phyloP scores from a whole-genome alignment of 2,113 vertebrate species.

The Thalassarche chlororhynchos region DNA sequence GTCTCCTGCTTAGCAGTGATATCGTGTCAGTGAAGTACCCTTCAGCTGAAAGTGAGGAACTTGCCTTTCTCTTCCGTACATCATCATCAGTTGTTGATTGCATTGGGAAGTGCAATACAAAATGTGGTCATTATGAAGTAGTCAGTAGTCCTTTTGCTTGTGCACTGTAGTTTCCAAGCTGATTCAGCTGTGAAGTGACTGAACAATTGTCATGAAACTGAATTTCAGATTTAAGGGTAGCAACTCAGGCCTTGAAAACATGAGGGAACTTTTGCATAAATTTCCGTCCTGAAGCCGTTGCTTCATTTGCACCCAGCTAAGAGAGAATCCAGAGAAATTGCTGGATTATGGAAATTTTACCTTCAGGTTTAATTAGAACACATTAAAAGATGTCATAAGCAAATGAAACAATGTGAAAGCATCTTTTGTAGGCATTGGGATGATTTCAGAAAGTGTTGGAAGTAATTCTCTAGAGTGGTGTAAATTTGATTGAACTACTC shows the following conservation, averaged over 20 bases:
- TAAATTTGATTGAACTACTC: background rate
- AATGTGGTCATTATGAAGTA: background rate
- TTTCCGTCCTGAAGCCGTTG: accelerated
- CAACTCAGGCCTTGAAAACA: background rate
- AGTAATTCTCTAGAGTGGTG: background rate
- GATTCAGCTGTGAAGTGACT: background rate
- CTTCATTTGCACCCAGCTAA: background rate
- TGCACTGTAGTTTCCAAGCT: background rate
- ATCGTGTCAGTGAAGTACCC: background rate
- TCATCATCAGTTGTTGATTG: background rate
- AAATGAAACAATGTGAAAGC: background rate
- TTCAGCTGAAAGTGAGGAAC: background rate
- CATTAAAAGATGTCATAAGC: background rate
- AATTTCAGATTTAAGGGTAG: background rate
- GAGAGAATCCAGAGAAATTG: background rate
- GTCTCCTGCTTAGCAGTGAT: background rate
- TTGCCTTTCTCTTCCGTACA: background rate
- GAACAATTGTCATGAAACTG: background rate
- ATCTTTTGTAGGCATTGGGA: background rate
- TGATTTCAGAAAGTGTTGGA: background rate
- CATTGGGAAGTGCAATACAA: background rate
- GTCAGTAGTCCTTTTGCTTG: background rate
- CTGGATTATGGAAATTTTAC: background rate
- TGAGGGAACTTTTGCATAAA: background rate
- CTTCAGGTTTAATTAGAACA: background rate